Conservation (phyloP, 30 jellyfish, hydroid and myxozoan genomes). For the Phacellophora camtschatica region DNA sequence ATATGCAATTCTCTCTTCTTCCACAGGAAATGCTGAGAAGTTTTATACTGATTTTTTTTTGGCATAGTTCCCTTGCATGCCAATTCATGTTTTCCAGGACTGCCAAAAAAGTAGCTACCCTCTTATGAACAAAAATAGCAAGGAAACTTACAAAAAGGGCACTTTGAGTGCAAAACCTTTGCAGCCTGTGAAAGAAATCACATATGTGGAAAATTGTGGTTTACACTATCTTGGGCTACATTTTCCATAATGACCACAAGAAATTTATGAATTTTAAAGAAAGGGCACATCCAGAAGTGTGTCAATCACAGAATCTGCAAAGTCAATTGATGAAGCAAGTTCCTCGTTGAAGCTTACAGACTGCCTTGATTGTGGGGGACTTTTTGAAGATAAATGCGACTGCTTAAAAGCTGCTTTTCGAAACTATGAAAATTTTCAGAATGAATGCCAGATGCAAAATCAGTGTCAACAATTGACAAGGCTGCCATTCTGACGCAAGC, state of each 20-base stretch:
- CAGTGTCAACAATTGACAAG: slow-evolving; percentile 1
- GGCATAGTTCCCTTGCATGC: slow-evolving; percentile 21
- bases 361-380: slow-evolving; percentile 28
- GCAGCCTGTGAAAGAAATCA: slow-evolving; percentile 1
- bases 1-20: neutral
- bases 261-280: neutral
- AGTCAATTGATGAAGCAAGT: neutral
- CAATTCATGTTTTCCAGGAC: neutral
- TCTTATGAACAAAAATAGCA: neutral
- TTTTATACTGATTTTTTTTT: slow-evolving; percentile 7
- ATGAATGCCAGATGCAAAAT: neutral
- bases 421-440: slow-evolving; percentile 7
- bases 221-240: slow-evolving; percentile 33
- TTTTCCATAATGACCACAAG: neutral
- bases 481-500: slow-evolving; percentile 5
- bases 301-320: slow-evolving; percentile 7
- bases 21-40: slow-evolving; percentile 33
- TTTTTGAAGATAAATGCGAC: slow-evolving; percentile 10
- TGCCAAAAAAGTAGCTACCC: slow-evolving; percentile 26
- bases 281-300: slow-evolving; percentile 9
- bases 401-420: neutral
- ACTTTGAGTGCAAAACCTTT: neutral
- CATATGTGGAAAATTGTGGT: slow-evolving; percentile 4
- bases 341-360: neutral
- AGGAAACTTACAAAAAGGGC: neutral